These are phyloP conservation scores for Megalonaias nervosa DNA, from an alignment of 1,140 invertebrate species.

Conservation along the genomic window DNA sequence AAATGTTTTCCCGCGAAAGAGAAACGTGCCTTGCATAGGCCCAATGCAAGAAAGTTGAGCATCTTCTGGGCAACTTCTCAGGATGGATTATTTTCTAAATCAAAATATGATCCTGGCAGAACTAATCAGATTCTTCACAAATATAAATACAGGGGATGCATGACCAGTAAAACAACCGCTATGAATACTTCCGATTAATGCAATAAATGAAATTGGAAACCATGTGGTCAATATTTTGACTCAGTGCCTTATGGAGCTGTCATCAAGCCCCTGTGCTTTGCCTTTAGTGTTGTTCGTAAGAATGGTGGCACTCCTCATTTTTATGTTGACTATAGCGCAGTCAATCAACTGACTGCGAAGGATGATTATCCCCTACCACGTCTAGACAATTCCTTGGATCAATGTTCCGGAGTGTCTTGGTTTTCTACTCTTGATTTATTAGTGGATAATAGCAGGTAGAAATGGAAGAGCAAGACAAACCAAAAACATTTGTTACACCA, in stretches of 20 bases:
- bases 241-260: slow-evolving; percentile 63
- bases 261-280: slow-evolving; percentile 71
- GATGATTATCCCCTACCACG: slow-evolving; percentile 35
- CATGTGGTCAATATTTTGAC: slow-evolving; percentile 46
- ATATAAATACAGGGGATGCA: too few relatives aligned
- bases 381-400: slow-evolving; percentile 30
- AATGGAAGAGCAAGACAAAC: background rate
- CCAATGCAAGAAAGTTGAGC: too few relatives aligned
- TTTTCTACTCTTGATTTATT: slow-evolving; percentile 4
- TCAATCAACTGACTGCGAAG: too few relatives aligned
- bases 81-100: too few relatives aligned
- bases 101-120: too few relatives aligned
- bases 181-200: slow-evolving; percentile 17
- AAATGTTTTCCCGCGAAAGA: too few relatives aligned
- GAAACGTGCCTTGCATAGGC: too few relatives aligned
- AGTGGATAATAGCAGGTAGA: too few relatives aligned
- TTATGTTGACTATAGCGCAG: slow-evolving; percentile 72
- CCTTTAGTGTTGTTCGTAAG: slow-evolving; percentile 73
- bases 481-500: slow-evolving; percentile 13
- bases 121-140: too few relatives aligned
- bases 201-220: slow-evolving; percentile 8
- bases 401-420: slow-evolving; percentile 20
- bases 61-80: too few relatives aligned
- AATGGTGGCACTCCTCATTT: slow-evolving; percentile 69
- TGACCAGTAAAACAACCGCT: slow-evolving; percentile 24